Base-by-base conservation (phyloP, 1,140 invertebrate species). In the Chymomyza costata region DNA sequence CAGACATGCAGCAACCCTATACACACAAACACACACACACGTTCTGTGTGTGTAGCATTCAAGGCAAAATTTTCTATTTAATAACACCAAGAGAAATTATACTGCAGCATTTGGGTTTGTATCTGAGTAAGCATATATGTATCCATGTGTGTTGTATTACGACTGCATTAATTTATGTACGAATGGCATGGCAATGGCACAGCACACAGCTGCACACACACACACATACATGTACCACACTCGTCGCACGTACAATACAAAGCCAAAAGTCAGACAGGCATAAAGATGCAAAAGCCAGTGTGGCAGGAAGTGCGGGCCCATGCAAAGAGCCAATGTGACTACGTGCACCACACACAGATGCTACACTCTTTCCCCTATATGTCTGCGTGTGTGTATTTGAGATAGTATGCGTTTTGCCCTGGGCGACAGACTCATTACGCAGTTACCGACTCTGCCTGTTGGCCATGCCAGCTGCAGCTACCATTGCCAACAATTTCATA, bases 91-190 rank as follows among this genome's bases (percentile, higher is more conserved):
- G 71, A 78, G 66, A 78, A 78, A 78, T 78, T 78, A 80, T 63
- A 78, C 71, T 78, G 71, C 71, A 78, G 58, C 63, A 78, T 57
- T 71, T 52, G 31, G 18, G 54, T 51, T n/a, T 55, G 51, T 48
- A 56, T 25, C n/a, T 45, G 25, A 28, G 13, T 61, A 17, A 32
- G 28, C 50, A 47, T 67, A 30, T 52, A 31, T 54, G 43, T 56
- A 21, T 32, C 34, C 53, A 32, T 60, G 54, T 52, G 65, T 59
- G 53, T 70, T 59, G 71, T 64, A 67, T 67, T 58, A 60, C 73
- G 46, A 51, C 66, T 71, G 73, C 71, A 78, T 78, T 78, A 78
- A 78, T 78, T 78, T 78, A 78, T 78, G 71, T 71, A 78, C 60
- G 62, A 56, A 47, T 37, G 60, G 50, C 55, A 62, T 56, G 54